Evolutionary conservation across 2,797 vertebrate species (phyloP), one percentile per base, ranked within the genome.

Genomic region (Salmo trutta): DNA sequence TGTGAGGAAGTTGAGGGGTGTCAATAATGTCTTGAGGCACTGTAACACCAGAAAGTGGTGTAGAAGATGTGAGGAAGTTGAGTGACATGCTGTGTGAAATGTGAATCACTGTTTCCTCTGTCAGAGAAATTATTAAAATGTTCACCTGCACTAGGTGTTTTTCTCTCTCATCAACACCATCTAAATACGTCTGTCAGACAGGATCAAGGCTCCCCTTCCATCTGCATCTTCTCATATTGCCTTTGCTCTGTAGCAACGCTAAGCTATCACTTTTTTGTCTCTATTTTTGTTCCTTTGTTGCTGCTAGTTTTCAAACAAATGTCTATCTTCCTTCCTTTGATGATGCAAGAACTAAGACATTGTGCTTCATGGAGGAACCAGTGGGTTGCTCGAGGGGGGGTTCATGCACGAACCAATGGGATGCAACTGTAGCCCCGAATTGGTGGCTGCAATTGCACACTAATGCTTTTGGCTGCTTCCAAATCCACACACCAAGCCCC

Each of bases 161-260:
- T 6, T 16, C 2, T 68, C 24, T 66, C 31, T n/a, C 66, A 68
- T 68, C 29, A 68, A 36, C 31, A 10, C 66, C 29, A 31, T 68
- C 31, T 68, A 68, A 68, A 33, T 15, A 68, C 5, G 6, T 36
- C 29, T 68, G 3, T 31, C 31, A 68, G 59, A 64, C n/a, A 24
- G 66, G 66, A 68, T 68, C 66, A 68, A 68, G 29, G 66, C 41
- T 47, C 21, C 69, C 17, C 17, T 51, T 27, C 69, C 21, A n/a
- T 51, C 33, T 66, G 64, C 19, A 6, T 36, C 31, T 31, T 29
- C 29, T 67, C 59, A 3, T 64, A 10, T 64, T 10, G 8, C 41
- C 41, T 47, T 62, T 4, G n/a, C 59, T 64, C 59, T 10, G 59
- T 64, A 24, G 24, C 59, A 27, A 27, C 59, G 59, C 21, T 3